A percentile compares a stretch with the other conserved stretches of the same genome.
phyloP scores from a whole-genome alignment of 2,888 invertebrate species.

The Fragum fragum region DNA sequence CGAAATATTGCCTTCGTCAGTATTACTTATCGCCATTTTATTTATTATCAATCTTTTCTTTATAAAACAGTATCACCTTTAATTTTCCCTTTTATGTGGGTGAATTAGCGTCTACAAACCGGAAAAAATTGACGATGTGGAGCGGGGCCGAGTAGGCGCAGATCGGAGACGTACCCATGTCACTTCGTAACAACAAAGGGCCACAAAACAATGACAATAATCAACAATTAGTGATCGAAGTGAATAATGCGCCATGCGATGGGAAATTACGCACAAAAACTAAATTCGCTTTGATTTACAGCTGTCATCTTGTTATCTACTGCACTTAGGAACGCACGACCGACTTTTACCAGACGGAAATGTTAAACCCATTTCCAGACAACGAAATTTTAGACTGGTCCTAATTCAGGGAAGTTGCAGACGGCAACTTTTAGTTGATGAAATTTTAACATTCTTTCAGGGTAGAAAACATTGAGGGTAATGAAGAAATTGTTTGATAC shows the following conservation, averaged over 20 bases:
- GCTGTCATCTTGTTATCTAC: not conserved
- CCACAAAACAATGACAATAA: slow-evolving; percentile 14
- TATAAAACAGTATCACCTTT: not conserved
- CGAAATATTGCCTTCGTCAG: no score
- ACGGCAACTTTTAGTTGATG: no score
- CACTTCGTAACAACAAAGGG: slow-evolving; percentile 15
- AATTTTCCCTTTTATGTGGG: not conserved
- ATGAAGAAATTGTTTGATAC: no score
- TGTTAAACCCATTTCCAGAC: no score
- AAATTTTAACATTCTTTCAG: no score
- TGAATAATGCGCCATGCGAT: not conserved
- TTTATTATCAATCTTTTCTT: no score
- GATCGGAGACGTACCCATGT: slow-evolving; percentile 7
- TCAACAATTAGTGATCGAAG: slow-evolving; percentile 17
- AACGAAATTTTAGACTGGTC: no score
- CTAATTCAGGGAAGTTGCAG: no score
- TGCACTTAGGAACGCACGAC: not conserved
- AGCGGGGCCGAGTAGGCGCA: slow-evolving; percentile 5
- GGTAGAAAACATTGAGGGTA: no score
- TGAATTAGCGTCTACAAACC: slow-evolving; percentile 12
- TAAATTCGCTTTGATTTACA: not conserved
- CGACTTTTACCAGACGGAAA: not conserved
- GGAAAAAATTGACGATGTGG: slow-evolving; percentile 4
- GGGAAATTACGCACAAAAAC: not conserved
- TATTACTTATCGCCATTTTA: no score